Conservation (phyloP, 2,888 invertebrate species). For the Chaitophorus viminalis region DNA sequence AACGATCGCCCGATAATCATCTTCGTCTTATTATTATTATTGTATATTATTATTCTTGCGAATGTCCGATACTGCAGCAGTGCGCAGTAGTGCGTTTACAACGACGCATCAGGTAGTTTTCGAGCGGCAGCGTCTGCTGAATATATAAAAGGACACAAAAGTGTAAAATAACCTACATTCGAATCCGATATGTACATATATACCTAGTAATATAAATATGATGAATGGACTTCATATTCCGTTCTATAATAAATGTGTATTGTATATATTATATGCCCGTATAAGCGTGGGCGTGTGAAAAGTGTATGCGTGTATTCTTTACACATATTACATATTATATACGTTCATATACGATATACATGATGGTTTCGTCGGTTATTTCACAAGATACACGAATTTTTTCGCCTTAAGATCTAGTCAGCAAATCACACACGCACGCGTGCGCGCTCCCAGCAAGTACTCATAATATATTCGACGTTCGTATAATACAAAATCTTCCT, state of each 20-base stretch:
- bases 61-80: neutral
- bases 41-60: neutral
- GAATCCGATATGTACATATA: neutral
- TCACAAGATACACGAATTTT: neutral
- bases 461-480: neutral
- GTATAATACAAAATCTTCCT: neutral
- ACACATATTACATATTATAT: no score
- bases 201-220: neutral
- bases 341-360: no score
- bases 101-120: neutral
- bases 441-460: neutral
- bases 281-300: neutral
- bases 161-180: constrained; percentile 37
- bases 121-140: neutral
- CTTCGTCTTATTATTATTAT: neutral
- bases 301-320: neutral
- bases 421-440: neutral
- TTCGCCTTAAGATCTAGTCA: neutral
- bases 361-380: no score
- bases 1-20: constrained; percentile 18
- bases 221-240: constrained; percentile 11
- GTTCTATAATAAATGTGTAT: neutral
- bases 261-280: no score
- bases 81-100: neutral
- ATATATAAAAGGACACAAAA: neutral